Conservation (phyloP, 2,888 invertebrate species). For the Melipona beecheii region DNA sequence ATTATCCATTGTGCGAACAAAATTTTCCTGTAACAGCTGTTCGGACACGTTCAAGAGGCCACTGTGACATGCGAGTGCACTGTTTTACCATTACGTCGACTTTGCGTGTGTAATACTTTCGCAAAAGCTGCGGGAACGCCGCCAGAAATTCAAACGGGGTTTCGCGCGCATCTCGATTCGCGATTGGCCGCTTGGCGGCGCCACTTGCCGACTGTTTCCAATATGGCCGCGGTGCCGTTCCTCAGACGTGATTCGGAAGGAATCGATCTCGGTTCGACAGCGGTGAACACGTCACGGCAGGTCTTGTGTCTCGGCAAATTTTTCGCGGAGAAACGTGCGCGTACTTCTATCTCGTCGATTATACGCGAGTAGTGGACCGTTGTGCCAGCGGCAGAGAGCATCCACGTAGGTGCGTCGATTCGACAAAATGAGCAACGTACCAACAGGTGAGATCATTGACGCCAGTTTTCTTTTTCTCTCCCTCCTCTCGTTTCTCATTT, state of each 20-base stretch:
- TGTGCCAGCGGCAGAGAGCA: slow-evolving; percentile 28
- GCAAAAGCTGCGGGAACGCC: background rate
- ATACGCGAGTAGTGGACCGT: slow-evolving; percentile 30
- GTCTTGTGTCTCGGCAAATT: slow-evolving; percentile 47
- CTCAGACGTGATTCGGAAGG: slow-evolving; percentile 67
- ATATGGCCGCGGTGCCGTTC: slow-evolving; percentile 67
- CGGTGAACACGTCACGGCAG: slow-evolving; percentile 68
- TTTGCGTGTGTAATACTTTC: background rate
- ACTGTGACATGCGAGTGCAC: no score
- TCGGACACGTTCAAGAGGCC: no score
- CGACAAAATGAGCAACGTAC: slow-evolving; percentile 78
- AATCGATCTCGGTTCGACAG: slow-evolving; percentile 73
- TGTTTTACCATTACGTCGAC: no score
- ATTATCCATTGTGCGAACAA: no score
- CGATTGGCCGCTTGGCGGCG: background rate
- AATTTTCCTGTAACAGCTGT: no score
- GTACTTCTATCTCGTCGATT: slow-evolving; percentile 34
- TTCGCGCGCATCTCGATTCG: slow-evolving; percentile 35
- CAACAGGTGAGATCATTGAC: slow-evolving; percentile 79
- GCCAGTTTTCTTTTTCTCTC: slow-evolving; percentile 27
- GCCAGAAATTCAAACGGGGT: slow-evolving; percentile 37
- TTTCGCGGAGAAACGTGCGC: slow-evolving; percentile 50
- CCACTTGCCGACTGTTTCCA: slow-evolving; percentile 36
- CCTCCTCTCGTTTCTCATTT: slow-evolving; percentile 25
- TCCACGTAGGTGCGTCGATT: slow-evolving; percentile 16